These are phyloP conservation scores for Chamaea fasciata DNA, from an alignment of 2,113 vertebrate species.

Conservation along the genomic window DNA sequence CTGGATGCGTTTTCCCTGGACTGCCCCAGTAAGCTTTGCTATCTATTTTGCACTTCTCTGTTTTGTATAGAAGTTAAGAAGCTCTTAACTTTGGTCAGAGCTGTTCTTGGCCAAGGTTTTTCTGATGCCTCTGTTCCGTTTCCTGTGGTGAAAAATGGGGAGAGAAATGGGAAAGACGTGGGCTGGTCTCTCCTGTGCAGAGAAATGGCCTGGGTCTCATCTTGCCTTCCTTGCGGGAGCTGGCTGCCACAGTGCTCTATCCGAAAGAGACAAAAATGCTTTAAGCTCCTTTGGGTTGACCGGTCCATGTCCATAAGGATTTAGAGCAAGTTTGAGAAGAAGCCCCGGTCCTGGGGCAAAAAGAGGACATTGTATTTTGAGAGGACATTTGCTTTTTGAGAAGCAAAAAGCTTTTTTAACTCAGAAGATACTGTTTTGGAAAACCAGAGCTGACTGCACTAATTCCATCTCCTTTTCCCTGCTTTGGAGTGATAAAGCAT, in stretches of 20 bases:
- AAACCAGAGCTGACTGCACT: constrained; percentile 30
- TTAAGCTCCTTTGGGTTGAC: background rate
- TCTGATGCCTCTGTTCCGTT: background rate
- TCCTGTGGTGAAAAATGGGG: background rate
- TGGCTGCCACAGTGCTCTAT: background rate
- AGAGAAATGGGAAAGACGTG: too few species aligned
- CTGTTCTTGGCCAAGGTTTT: background rate
- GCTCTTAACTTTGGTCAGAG: background rate
- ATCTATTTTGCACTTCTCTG: background rate
- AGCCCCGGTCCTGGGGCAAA: background rate
- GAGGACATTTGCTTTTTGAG: background rate
- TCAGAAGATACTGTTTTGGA: constrained; percentile 30
- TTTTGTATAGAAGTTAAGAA: background rate
- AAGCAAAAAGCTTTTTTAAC: constrained; percentile 4
- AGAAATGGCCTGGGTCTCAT: background rate
- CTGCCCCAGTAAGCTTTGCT: background rate
- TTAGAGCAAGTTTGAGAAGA: background rate
- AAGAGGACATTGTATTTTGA: background rate
- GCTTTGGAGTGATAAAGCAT: constrained; percentile 26
- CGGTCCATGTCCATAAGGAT: background rate
- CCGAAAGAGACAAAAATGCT: background rate
- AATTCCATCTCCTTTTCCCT: constrained; percentile 37
- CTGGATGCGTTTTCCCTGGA: background rate
- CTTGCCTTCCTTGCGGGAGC: background rate
- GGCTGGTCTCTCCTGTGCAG: background rate